phyloP scores from a whole-genome alignment of 2,113 vertebrate species.

The Phaethon lepturus region DNA sequence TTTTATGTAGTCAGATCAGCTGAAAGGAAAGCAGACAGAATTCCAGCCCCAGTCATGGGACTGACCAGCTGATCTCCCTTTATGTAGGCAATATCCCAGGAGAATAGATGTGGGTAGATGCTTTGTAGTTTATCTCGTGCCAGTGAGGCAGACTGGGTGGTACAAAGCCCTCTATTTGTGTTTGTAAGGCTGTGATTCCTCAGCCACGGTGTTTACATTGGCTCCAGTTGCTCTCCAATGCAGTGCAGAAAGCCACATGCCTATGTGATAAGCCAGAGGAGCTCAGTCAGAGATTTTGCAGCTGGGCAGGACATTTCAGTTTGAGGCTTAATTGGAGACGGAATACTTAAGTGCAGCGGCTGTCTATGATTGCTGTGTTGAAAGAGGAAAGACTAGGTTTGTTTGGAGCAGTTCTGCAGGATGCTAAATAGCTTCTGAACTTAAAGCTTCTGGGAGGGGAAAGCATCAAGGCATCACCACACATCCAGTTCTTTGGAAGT shows the following conservation, averaged over 20 bases:
- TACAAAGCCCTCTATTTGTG: not conserved
- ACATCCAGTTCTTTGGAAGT: not conserved
- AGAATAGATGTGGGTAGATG: not conserved
- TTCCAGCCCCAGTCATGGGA: not conserved
- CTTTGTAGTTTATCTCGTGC: not conserved
- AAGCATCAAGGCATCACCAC: not conserved
- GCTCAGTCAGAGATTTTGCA: conserved; percentile 1
- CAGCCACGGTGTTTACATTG: not conserved
- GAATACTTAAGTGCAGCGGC: not conserved
- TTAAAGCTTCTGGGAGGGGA: not conserved
- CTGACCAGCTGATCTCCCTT: not conserved
- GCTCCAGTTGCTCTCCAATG: not conserved
- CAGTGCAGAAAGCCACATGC: not conserved
- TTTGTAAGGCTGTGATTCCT: not conserved
- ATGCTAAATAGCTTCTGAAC: not conserved
- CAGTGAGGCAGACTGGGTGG: not conserved
- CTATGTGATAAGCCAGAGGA: not conserved
- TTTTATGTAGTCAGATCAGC: not conserved
- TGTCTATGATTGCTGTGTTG: not conserved
- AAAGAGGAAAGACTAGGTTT: not conserved
- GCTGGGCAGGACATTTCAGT: not conserved
- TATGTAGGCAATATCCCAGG: not conserved
- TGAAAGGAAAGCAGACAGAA: not conserved
- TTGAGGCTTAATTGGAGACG: not conserved
- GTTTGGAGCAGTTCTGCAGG: not conserved